A percentile compares a stretch with the other conserved stretches of the same genome.
Evolutionary conservation across 2,113 vertebrate species (phyloP).

Genomic region (Piliocolobus tephrosceles): DNA sequence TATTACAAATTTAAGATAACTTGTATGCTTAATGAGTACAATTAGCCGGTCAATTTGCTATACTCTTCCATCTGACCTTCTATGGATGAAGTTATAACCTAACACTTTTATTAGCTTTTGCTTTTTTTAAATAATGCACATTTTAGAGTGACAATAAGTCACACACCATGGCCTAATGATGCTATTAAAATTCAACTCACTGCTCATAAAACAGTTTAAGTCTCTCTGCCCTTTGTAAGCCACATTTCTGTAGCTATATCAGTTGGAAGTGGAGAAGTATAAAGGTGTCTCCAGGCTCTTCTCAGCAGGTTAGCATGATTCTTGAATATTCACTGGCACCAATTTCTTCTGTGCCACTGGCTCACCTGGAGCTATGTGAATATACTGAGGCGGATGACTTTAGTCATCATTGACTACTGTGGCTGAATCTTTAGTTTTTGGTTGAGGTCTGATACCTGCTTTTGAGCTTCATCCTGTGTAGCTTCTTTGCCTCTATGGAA

Average conservation of each 20-base stretch:
- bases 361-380: not conserved
- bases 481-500: not conserved
- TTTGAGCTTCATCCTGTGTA: not conserved
- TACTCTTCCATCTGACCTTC: conserved; percentile 61
- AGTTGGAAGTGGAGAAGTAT: not conserved
- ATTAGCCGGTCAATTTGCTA: conserved; percentile 72
- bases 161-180: conserved; percentile 67
- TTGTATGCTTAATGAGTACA: conserved; percentile 66
- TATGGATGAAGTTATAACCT: conserved; percentile 62
- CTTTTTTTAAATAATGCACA: conserved; percentile 54
- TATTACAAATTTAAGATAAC: conserved; percentile 55
- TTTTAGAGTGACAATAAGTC: conserved; percentile 69
- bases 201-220: conserved; percentile 64
- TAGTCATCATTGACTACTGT: not conserved
- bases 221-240: conserved; percentile 51
- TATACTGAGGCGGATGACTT: not conserved
- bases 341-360: not conserved
- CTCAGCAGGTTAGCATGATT: not conserved
- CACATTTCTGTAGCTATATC: not conserved
- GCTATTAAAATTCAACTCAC: conserved; percentile 71
- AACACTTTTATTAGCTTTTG: conserved; percentile 67
- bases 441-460: not conserved
- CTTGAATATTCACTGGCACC: not conserved
- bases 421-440: not conserved
- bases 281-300: not conserved